Percentiles rank a stretch among this genome's conserved stretches.
These are phyloP conservation scores for Caenorhabditis imperialis DNA, from an alignment of 2,888 invertebrate species.

Conservation along the genomic window DNA sequence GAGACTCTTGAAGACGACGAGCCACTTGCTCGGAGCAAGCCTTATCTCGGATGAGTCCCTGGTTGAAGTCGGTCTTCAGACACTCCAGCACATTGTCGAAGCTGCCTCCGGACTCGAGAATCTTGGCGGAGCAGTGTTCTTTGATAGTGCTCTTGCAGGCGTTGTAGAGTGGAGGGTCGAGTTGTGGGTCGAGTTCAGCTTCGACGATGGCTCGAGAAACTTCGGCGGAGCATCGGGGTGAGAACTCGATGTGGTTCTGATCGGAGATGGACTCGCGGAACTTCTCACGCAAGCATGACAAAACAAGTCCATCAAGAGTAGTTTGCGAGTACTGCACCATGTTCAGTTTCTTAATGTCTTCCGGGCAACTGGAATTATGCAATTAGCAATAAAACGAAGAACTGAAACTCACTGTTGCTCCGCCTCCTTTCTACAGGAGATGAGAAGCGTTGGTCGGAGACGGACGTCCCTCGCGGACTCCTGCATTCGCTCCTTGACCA, in stretches of 20 bases:
- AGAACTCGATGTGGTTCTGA: constrained; percentile 50
- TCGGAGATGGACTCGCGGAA: constrained; percentile 66
- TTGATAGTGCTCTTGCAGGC: constrained; percentile 82
- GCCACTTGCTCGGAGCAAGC: constrained; percentile 84
- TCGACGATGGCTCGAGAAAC: constrained; percentile 73
- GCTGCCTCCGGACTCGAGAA: constrained; percentile 60
- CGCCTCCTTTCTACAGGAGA: constrained; percentile 84
- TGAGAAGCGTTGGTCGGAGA: constrained; percentile 89
- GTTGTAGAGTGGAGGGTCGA: constrained; percentile 88
- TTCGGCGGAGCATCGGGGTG: constrained; percentile 56
- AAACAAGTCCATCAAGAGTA: constrained; percentile 69
- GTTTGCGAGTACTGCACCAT: constrained; percentile 68
- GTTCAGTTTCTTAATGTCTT: constrained; percentile 73
- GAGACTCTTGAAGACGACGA: constrained; percentile 87
- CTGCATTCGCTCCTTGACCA: constrained; percentile 69
- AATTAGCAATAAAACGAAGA: background rate
- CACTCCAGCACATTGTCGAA: constrained; percentile 87
- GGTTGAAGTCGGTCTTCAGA: constrained; percentile 86
- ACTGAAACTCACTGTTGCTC: constrained; percentile 78
- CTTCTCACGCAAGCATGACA: constrained; percentile 72
- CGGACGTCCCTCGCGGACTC: constrained; percentile 84
- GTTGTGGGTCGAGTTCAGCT: constrained; percentile 87
- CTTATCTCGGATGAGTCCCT: constrained; percentile 85
- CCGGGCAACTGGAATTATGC: constrained; percentile 66
- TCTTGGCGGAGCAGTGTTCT: constrained; percentile 64